phyloP scores from a whole-genome alignment of 2,888 invertebrate species.

The Netelia fuscicornis region DNA sequence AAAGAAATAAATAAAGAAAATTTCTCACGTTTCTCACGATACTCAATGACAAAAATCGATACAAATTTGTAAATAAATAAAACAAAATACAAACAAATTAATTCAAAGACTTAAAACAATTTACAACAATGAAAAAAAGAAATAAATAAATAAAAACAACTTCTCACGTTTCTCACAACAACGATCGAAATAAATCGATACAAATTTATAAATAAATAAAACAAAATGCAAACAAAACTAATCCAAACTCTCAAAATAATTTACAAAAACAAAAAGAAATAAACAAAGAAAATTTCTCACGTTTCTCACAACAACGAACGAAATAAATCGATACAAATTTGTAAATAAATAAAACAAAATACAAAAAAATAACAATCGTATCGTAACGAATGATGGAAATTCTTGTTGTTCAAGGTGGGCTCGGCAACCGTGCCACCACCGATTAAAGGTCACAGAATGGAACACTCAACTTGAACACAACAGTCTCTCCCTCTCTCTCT shows the following conservation, averaged over 20 bases:
- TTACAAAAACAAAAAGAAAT: background rate
- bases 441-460: conserved; percentile 39
- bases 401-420: conserved; percentile 48
- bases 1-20: too few species aligned
- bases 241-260: too few species aligned
- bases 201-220: background rate
- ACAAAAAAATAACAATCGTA: conserved; percentile 10
- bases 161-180: too few species aligned
- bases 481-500: background rate
- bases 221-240: background rate
- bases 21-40: too few species aligned
- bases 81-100: background rate
- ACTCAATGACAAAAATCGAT: background rate
- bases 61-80: background rate
- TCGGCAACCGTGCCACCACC: conserved; percentile 26
- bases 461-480: conserved; percentile 21
- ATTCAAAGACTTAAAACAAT: too few species aligned
- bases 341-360: background rate
- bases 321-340: background rate
- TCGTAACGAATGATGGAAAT: conserved; percentile 23
- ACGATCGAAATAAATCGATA: background rate
- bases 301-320: background rate
- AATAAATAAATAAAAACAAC: too few species aligned
- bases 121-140: background rate
- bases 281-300: too few species aligned